phyloP scores from a whole-genome alignment of 2,797 vertebrate species.

The Craterocephalus amniculus region DNA sequence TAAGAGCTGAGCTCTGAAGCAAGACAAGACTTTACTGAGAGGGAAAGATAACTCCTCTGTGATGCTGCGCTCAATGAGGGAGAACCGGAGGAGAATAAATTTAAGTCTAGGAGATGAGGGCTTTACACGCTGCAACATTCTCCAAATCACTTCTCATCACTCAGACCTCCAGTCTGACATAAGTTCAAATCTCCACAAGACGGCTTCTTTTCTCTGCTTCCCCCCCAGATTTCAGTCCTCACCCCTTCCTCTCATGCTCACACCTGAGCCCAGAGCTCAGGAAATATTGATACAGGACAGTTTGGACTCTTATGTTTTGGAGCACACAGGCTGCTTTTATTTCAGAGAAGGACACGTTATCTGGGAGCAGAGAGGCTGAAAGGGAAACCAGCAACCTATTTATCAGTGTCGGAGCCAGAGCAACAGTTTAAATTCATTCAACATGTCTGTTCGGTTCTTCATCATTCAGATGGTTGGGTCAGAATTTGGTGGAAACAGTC shows the following conservation, averaged over 20 bases:
- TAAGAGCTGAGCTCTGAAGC: constrained; percentile 17
- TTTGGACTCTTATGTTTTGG: neutral
- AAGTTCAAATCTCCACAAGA: constrained; percentile 22
- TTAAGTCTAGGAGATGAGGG: constrained; percentile 49
- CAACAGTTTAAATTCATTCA: neutral
- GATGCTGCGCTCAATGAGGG: constrained; percentile 60
- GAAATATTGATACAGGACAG: neutral
- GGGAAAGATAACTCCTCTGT: constrained; percentile 49
- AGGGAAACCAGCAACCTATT: neutral
- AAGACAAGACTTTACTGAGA: constrained; percentile 9
- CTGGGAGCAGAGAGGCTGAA: neutral
- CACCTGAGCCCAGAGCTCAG: neutral
- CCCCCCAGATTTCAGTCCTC: neutral
- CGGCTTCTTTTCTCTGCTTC: constrained; percentile 4
- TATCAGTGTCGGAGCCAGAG: neutral
- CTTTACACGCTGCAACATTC: constrained; percentile 54
- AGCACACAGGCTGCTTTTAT: neutral
- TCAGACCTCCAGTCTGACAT: constrained; percentile 43
- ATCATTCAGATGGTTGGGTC: neutral
- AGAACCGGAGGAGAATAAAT: constrained; percentile 57
- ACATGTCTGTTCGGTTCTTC: neutral
- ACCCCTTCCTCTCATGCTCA: neutral
- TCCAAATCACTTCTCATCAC: constrained; percentile 64
- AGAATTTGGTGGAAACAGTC: too few relatives aligned
- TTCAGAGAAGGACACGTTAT: neutral